Evolutionary conservation across 2,888 invertebrate genomes (phyloP).

Genomic region (Branchipolynoe longqiensis): DNA sequence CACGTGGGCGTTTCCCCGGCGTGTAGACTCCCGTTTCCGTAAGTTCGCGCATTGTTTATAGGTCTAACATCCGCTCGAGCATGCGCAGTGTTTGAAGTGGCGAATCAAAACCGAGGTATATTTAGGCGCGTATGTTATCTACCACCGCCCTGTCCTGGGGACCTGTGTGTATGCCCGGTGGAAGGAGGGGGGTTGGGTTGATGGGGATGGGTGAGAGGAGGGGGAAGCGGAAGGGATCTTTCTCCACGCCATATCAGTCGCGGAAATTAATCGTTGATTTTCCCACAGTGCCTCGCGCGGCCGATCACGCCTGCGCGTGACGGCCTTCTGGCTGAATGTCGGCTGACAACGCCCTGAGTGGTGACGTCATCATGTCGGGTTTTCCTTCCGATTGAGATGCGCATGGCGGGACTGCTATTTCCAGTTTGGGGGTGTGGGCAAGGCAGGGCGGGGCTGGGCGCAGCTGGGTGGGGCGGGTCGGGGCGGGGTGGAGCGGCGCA

Average conservation of each 20-base stretch:
- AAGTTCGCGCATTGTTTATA: conserved; percentile 17
- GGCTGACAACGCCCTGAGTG: neutral
- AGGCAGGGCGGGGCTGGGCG: too few species aligned
- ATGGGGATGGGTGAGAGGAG: too few species aligned
- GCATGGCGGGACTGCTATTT: too few species aligned
- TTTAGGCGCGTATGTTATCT: conserved; percentile 29
- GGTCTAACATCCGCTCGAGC: neutral
- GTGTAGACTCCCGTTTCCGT: neutral
- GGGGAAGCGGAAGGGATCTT: too few species aligned
- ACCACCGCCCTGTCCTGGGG: neutral
- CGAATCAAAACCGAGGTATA: neutral
- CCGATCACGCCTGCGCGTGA: conserved; percentile 14
- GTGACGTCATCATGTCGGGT: too few species aligned
- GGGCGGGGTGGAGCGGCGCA: too few species aligned
- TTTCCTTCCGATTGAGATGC: too few species aligned
- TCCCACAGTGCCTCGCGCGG: neutral
- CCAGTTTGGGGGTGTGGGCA: too few species aligned
- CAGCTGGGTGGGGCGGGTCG: too few species aligned
- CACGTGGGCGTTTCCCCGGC: neutral
- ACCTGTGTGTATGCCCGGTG: neutral
- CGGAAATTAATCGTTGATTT: conserved; percentile 10
- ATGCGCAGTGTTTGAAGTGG: neutral
- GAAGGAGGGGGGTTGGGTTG: too few species aligned
- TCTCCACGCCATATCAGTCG: conserved; percentile 4
- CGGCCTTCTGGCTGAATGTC: conserved; percentile 33